These are phyloP conservation scores for Melipona bicolor DNA, from an alignment of 2,888 invertebrate species.

Conservation along the genomic window DNA sequence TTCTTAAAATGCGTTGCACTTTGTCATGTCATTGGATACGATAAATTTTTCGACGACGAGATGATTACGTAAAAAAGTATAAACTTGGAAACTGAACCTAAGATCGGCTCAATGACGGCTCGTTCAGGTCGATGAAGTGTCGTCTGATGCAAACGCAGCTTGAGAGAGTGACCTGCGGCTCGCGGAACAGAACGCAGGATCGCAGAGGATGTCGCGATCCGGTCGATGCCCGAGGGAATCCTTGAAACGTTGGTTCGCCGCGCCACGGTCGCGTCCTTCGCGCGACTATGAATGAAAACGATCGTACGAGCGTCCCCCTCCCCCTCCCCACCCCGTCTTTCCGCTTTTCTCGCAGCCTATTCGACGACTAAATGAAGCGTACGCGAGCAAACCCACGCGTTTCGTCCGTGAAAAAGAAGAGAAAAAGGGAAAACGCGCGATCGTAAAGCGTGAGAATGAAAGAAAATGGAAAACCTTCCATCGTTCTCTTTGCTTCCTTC, in stretches of 20 bases:
- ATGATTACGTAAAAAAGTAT: too few species aligned
- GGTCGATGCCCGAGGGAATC: conserved; percentile 48
- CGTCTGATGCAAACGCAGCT: too few species aligned
- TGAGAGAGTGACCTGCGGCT: conserved; percentile 32
- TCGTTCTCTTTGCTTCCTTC: background rate
- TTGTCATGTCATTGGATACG: too few species aligned
- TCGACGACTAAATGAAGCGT: conserved; percentile 3
- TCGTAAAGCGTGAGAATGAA: conserved; percentile 3
- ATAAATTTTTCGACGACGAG: too few species aligned
- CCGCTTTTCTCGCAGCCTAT: background rate
- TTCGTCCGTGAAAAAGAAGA: conserved; percentile 8
- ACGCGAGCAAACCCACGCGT: conserved; percentile 9
- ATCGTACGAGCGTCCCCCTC: conserved; percentile 23
- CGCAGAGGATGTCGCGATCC: conserved; percentile 36
- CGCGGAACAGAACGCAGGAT: conserved; percentile 29
- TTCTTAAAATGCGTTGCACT: too few species aligned
- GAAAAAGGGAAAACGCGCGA: conserved; percentile 10
- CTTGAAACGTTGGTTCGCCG: conserved; percentile 45
- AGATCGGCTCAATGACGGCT: too few species aligned
- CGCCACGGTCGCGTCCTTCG: background rate
- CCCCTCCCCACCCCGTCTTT: background rate
- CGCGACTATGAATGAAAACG: conserved; percentile 19
- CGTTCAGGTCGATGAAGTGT: too few species aligned
- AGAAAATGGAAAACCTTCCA: conserved; percentile 1
- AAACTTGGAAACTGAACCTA: too few species aligned